These are phyloP conservation scores for Oscheius sp. DNA, from an alignment of 1,140 invertebrate species.

Conservation along the genomic window DNA sequence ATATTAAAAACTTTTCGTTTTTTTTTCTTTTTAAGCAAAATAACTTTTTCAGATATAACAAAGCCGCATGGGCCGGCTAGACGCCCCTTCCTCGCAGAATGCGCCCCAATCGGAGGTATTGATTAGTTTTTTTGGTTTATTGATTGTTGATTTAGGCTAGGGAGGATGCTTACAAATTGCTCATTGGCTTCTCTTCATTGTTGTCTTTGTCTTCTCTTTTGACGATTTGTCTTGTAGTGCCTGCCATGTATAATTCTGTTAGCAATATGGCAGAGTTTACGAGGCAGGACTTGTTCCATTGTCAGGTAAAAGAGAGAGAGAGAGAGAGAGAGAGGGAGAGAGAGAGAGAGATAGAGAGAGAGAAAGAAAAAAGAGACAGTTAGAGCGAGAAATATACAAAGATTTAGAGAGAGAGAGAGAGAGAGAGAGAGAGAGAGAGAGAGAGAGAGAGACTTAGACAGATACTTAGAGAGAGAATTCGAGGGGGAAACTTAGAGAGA, in stretches of 20 bases:
- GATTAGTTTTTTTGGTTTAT: no score
- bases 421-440: no score
- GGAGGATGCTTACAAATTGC: conserved; percentile 50
- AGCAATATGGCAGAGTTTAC: conserved; percentile 50
- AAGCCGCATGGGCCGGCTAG: conserved; percentile 8
- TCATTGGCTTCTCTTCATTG: conserved; percentile 49
- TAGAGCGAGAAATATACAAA: no score
- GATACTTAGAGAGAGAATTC: neutral
- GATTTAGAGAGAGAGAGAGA: no score
- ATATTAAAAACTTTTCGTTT: no score
- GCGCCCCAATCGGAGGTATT: conserved; percentile 8
- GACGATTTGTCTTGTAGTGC: conserved; percentile 51
- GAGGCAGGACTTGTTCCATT: conserved; percentile 53
- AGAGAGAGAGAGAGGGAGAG: no score
- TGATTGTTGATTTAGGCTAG: conserved; percentile 13
- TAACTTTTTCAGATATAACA: conserved; percentile 13
- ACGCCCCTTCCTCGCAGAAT: neutral
- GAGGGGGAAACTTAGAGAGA: no score
- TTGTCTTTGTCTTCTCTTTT: conserved; percentile 50
- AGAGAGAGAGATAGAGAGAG: no score
- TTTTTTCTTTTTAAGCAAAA: neutral
- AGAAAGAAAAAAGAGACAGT: no score
- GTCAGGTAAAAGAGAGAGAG: no score
- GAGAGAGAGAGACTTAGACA: no score
- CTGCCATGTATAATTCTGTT: conserved; percentile 57